Percentiles rank a stretch among this genome's conserved stretches.
Evolutionary conservation across 1,140 invertebrate species (phyloP).

Genomic region (Cydia strobilella): DNA sequence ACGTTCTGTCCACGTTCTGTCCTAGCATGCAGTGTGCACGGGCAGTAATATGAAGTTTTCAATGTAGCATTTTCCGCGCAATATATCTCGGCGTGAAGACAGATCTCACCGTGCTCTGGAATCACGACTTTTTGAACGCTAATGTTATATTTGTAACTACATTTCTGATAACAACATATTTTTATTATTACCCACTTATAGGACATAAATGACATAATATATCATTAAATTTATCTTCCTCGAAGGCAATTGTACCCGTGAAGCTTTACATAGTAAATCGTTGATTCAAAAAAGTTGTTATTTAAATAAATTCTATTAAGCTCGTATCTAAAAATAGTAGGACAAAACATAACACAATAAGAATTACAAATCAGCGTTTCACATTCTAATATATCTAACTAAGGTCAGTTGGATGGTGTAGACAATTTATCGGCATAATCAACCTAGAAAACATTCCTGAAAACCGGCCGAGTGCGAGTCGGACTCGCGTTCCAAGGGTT

Average conservation of each 20-base stretch:
- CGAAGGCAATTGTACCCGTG: background rate
- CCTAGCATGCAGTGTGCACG: background rate
- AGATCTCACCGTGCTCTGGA: conserved; percentile 17
- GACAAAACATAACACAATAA: no score
- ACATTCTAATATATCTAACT: no score
- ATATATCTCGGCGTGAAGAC: conserved; percentile 26
- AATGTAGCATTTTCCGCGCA: conserved; percentile 20
- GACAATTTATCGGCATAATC: no score
- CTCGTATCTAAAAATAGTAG: no score
- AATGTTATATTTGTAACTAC: background rate
- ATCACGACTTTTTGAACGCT: conserved; percentile 24
- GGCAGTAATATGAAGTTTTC: conserved; percentile 4
- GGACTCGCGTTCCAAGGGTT: no score
- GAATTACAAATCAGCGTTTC: no score
- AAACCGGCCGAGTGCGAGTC: no score
- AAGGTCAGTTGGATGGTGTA: no score
- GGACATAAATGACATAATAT: no score
- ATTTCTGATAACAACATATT: background rate
- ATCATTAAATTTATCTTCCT: background rate
- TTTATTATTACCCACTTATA: background rate
- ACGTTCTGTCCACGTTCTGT: background rate
- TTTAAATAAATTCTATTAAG: no score
- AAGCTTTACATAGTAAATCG: background rate
- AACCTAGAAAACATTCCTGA: no score
- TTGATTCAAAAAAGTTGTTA: no score